Conservation (phyloP, 2,113 vertebrate species). For the Trachemys scripta region DNA sequence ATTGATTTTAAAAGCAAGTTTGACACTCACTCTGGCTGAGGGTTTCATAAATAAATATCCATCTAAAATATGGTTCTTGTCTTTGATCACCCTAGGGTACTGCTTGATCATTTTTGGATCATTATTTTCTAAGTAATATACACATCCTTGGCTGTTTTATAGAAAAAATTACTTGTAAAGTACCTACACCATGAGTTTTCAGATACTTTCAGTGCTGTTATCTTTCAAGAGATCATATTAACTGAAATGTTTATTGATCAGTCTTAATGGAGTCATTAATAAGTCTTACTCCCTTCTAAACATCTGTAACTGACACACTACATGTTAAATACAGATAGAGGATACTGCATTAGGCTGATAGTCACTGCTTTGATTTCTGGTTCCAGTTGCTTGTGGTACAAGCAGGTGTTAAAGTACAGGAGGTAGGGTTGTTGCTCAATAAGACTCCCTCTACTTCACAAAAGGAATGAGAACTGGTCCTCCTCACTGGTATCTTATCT, state of each 20-base stretch:
- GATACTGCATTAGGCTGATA: neutral
- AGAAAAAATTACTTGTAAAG: neutral
- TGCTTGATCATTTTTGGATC: neutral
- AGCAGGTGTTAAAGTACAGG: accelerated
- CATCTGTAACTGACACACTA: neutral
- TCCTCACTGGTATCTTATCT: neutral
- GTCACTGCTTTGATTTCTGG: neutral
- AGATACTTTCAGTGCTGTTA: neutral
- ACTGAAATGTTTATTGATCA: neutral
- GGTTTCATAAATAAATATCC: slow-evolving; percentile 79
- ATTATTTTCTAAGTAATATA: neutral
- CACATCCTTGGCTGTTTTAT: neutral
- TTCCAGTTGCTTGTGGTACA: neutral
- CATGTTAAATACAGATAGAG: neutral
- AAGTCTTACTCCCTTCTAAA: neutral
- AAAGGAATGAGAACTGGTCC: neutral
- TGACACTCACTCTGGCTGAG: slow-evolving; percentile 52
- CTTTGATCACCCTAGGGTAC: neutral
- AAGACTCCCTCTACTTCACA: neutral
- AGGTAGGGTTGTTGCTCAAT: neutral
- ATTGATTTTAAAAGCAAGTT: slow-evolving; percentile 61
- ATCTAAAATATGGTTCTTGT: slow-evolving; percentile 50
- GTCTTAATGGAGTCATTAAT: neutral
- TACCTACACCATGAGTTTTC: neutral
- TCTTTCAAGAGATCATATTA: neutral